Evolutionary conservation across 2,888 invertebrate genomes (phyloP), one percentile per base, ranked within the genome.

Genomic region (Carabus problematicus): DNA sequence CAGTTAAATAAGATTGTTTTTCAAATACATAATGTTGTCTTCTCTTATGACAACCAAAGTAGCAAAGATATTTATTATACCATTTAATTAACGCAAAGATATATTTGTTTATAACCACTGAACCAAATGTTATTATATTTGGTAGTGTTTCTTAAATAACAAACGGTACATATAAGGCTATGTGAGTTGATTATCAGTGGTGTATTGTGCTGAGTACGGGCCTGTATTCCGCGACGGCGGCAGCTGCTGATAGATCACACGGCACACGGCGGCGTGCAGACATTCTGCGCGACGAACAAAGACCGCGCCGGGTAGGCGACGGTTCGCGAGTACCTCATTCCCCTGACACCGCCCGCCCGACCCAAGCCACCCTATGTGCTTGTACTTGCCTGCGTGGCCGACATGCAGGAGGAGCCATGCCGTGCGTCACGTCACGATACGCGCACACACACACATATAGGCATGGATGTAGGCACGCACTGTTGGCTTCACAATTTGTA

Each of bases 231-330:
- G 29, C 56, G 56, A 29, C 56, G 39, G 56, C 56, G 56, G 56
- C 56, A 56, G 56, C 56, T 56, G 56, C 56, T 39, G 56, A 56
- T 56, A 56, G 56, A 56, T 56, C 56, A 56, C 56, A 56, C 19
- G 56, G 56, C 40, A 18, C 16, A 12, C 18, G 18, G 52, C 52
- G 52, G 52, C 52, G 19, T 52, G 52, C 52, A 52, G 52, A 52
- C 52, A 52, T 52, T 52, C 52, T 52, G 52, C 52, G 52, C 52
- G 18, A 16, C 52, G 52, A 39, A 56, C 56, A 29, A 56, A 56
- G 56, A 39, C 56, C 56, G 56, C 56, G 56, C 29, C 56, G 52
- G 52, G 18, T 52, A 52, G 52, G 52, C 52, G 52, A 52, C 52
- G 52, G 39, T 40, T 56, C 56, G 29, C 56, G 56, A 52, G 52